Conservation (phyloP, 2,113 vertebrate genomes). For the Xenopus laevis region DNA sequence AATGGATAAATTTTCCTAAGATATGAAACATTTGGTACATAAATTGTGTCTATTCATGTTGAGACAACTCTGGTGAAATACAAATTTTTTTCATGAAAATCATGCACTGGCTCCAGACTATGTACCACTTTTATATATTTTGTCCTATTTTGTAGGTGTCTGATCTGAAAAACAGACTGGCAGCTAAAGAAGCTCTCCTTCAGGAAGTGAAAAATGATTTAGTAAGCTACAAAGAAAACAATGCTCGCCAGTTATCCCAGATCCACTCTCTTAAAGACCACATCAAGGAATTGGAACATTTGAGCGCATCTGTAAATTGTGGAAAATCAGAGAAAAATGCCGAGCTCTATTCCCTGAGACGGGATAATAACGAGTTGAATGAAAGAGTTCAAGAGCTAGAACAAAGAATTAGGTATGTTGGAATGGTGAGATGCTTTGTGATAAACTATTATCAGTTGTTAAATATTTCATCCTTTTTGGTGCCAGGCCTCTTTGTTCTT, state of each 20-base stretch:
- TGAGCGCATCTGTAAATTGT: conserved; percentile 45
- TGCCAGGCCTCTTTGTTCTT: too few species aligned
- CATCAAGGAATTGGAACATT: conserved; percentile 49
- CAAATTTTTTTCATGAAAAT: too few species aligned
- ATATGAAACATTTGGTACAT: too few species aligned
- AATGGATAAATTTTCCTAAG: too few species aligned
- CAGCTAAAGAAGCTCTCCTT: conserved; percentile 49
- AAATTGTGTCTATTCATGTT: too few species aligned
- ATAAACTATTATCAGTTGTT: too few species aligned
- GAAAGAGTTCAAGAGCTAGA: conserved; percentile 50
- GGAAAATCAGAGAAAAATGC: conserved; percentile 48
- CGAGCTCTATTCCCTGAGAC: conserved; percentile 47
- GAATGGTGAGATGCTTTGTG: too few species aligned
- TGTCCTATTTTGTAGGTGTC: conserved; percentile 42
- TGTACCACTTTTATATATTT: too few species aligned
- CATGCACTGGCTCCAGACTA: too few species aligned
- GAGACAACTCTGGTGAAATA: too few species aligned
- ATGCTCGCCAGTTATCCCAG: conserved; percentile 46
- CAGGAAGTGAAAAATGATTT: conserved; percentile 50
- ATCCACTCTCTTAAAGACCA: conserved; percentile 51
- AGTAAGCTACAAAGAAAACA: conserved; percentile 51
- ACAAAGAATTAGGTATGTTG: conserved; percentile 52
- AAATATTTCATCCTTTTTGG: too few species aligned
- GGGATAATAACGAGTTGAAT: conserved; percentile 50
- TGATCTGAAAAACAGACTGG: conserved; percentile 53